Evolutionary conservation across 2,113 vertebrate genomes (phyloP).

Genomic region (Thalassarche chlororhynchos): DNA sequence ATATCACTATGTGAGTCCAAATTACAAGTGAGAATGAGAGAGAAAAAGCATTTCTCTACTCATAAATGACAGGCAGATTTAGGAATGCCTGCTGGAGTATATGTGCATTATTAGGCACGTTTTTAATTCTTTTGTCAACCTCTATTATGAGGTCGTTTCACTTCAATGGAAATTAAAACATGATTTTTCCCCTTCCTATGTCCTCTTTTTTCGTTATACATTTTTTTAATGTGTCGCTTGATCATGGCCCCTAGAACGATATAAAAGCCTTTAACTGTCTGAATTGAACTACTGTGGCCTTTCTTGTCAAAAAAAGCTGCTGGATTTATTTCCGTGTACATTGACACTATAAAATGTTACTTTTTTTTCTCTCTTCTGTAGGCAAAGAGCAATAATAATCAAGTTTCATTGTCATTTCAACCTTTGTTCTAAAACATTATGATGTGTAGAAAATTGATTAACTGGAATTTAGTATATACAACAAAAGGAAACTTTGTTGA

Average conservation of each 20-base stretch:
- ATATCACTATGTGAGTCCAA: conserved; percentile 1
- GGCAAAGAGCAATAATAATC: conserved; percentile 28
- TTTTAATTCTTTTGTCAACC: conserved; percentile 20
- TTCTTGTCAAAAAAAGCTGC: conserved; percentile 24
- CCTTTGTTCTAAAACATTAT: conserved; percentile 51
- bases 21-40: neutral
- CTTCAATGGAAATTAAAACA: neutral
- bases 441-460: conserved; percentile 68
- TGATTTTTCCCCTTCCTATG: neutral
- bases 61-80: neutral
- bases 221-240: neutral
- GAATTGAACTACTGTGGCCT: neutral
- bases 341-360: conserved; percentile 28
- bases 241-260: neutral
- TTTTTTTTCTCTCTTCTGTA: conserved; percentile 32
- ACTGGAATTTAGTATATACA: conserved; percentile 33
- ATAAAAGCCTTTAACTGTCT: neutral
- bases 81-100: neutral
- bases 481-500: conserved; percentile 60
- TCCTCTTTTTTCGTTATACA: neutral
- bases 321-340: conserved; percentile 52
- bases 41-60: conserved; percentile 9
- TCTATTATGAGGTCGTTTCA: neutral
- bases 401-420: conserved; percentile 45
- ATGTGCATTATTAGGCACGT: neutral